Conservation (phyloP, 2,797 vertebrate species). For the Hippoglossus hippoglossus region DNA sequence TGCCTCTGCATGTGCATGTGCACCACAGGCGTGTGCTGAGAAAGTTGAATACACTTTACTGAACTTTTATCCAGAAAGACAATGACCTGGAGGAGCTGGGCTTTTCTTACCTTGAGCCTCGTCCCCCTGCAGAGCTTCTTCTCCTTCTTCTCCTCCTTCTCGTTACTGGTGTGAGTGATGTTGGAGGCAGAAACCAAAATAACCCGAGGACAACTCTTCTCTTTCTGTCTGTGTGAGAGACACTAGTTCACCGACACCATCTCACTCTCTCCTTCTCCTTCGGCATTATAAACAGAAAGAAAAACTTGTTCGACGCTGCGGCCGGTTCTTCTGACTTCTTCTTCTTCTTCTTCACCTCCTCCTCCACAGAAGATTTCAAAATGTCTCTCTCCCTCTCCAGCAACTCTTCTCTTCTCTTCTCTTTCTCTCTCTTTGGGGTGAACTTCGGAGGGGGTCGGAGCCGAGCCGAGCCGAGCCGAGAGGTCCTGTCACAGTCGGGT, state of each 20-base stretch:
- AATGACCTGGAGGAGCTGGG: neutral
- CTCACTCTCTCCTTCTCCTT: neutral
- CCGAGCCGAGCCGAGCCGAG: neutral
- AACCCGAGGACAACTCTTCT: too few relatives aligned
- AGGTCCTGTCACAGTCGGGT: neutral
- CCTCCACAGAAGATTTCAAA: constrained; percentile 33
- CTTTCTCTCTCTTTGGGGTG: neutral
- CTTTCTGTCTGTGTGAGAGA: neutral
- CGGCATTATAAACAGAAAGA: neutral
- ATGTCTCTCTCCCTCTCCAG: constrained; percentile 3
- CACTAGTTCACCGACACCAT: neutral
- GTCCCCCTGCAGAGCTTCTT: neutral
- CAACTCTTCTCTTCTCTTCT: neutral
- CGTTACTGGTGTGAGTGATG: constrained; percentile 5
- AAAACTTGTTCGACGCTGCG: constrained; percentile 39
- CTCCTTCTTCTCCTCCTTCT: too few relatives aligned
- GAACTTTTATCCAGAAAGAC: neutral
- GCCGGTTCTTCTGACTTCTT: neutral
- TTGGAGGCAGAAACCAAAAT: too few relatives aligned
- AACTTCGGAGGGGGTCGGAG: neutral
- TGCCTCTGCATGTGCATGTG: neutral
- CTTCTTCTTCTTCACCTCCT: constrained; percentile 1
- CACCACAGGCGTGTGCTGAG: neutral
- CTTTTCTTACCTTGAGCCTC: constrained; percentile 60
- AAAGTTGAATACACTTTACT: constrained; percentile 14